Evolutionary conservation across 2,797 vertebrate genomes (phyloP), one percentile per base, ranked within the genome.

Genomic region (Bradypodion ventrale): DNA sequence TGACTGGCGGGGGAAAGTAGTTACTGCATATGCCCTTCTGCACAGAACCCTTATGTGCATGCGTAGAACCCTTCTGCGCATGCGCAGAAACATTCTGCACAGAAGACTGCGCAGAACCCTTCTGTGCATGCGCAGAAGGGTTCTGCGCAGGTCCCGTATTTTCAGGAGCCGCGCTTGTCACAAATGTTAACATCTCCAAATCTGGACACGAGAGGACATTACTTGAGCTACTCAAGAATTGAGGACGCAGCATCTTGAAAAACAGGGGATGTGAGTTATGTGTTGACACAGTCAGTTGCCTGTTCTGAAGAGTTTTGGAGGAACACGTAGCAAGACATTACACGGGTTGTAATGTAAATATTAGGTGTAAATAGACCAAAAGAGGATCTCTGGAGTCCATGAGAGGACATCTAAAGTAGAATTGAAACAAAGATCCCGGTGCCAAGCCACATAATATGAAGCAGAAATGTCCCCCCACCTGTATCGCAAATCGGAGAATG

Each of bases 311-410:
- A n/a, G 25, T 82, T 75, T 52, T 40, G 10, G 59, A 65, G 29
- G 40, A 78, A 42, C 40, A 21, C n/a, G 52, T 82, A 42, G 60
- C 25, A 65, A 21, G 63, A 19, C 1, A n/a, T 49, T 49, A 5
- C 15, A 27, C 73, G 44, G 13, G 46, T 52, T n/a, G 70, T 42
- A n/a, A 81, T 44, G 60, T 52, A 63, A 44, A 40, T 63, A 42
- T 49, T n/a, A 6, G 68, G 42, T 72, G 84, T 62, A 78, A 83
- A 84, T 37, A 84, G 68, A 80, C 21, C 27, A 49, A 35, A 60
- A 72, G 40, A 13, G 3, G 25, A 72, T 72, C 75, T 32, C 19
- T 32, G 13, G 40, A 7, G 8, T 27, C 42, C 66, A 19, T 21
- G 37, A 27, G 52, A 62, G 40, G 37, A 60, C 66, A 19, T 70